phyloP scores from a whole-genome alignment of 2,113 vertebrate genomes.

The Pelmatolapia mariae region DNA sequence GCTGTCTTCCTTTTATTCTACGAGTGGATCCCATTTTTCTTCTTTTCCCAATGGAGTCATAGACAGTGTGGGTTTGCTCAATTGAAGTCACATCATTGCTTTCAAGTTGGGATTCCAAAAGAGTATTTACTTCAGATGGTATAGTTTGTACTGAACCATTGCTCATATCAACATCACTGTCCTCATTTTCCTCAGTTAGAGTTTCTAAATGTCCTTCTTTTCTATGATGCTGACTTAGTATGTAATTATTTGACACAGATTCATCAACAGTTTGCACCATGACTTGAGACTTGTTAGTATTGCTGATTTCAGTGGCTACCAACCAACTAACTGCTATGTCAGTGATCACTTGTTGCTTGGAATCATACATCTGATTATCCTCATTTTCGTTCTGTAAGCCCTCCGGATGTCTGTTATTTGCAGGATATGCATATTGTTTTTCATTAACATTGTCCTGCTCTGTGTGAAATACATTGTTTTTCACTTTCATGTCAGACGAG shows the following conservation, averaged over 20 bases:
- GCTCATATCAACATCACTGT: neutral
- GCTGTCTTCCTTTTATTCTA: neutral
- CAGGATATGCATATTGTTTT: neutral
- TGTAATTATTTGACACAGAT: neutral
- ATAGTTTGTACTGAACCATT: neutral
- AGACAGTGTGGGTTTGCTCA: neutral
- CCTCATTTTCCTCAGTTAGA: neutral
- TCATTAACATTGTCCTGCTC: neutral
- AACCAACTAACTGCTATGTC: neutral
- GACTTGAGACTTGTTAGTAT: neutral
- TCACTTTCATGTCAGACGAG: neutral
- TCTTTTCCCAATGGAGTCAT: neutral
- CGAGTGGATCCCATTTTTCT: conserved; percentile 23
- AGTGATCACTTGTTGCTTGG: neutral
- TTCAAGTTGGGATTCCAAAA: neutral
- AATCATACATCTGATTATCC: neutral
- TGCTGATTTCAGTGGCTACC: neutral
- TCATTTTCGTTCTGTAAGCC: neutral
- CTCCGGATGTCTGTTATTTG: neutral
- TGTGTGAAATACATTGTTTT: neutral
- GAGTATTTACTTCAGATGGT: neutral
- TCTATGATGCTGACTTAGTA: neutral
- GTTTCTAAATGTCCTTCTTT: neutral
- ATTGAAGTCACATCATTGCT: neutral
- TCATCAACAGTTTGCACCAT: neutral